Evolutionary conservation across 2,797 vertebrate species (phyloP), one percentile per base, ranked within the genome.

Genomic region (Melanotaenia parkinsoni): DNA sequence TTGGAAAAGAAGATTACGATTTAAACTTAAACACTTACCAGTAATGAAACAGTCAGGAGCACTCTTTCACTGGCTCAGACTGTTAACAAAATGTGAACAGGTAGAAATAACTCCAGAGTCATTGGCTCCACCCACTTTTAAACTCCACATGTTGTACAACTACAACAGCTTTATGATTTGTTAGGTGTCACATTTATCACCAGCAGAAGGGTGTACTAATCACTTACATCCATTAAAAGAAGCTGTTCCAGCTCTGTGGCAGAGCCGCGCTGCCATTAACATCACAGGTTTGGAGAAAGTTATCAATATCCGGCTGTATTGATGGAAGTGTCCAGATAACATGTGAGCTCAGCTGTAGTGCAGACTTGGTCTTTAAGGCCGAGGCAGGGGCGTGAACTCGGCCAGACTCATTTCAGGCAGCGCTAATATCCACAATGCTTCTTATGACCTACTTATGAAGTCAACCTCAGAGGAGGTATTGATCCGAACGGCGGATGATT

Each of bases 361-460:
- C 70, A 64, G 59, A 38, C 58, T 64, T 54, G 5, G 37, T 47
- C 20, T 66, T 80, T 70, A 70, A 82, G 74, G 74, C 63, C 50
- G 45, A 81, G 85, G 83, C 80, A 60, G 76, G 70, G 68, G 72
- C 83, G 60, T 93, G 92, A 94, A 94, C 93, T 90, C 77, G 73
- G 72, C 43, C 80, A 85, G 88, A 89, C 89, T 89, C 82, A 63
- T 74, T 78, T 79, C 77, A 74, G 69, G 72, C 81, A 22, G 58
- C 64, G 75, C 91, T 94, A 93, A 94, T 94, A 92, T 92, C 89
- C 82, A 74, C 87, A 90, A 92, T 77, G 89, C 89, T 89, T 90
- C 91, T 92, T 88, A 92, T 93, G 93, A 92, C 91, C 91, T 85
- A 84, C 93, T 94, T 91, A 89, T 91, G 89, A 91, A 91, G 91